Conservation (phyloP, 2,113 vertebrate species). For the Dromiciops gliroides region DNA sequence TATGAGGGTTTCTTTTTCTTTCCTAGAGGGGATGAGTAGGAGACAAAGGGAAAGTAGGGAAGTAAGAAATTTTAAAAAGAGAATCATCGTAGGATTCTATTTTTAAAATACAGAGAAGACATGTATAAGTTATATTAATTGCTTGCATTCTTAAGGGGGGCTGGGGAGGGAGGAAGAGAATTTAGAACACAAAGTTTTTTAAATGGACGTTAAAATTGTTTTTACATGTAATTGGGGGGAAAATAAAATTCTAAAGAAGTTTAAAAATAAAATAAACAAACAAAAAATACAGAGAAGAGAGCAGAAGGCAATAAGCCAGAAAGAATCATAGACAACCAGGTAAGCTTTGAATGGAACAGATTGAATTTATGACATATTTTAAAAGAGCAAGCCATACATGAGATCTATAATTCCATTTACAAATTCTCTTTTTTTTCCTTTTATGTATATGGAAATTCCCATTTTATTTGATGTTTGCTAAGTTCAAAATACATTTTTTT, state of each 20-base stretch:
- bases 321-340: not conserved
- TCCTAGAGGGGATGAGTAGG: not conserved
- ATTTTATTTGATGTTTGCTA: not conserved
- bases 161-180: too few species aligned
- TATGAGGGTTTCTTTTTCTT: not conserved
- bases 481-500: not conserved
- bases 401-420: not conserved
- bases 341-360: not conserved
- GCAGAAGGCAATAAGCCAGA: not conserved
- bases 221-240: too few species aligned
- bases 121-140: too few species aligned
- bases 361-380: not conserved
- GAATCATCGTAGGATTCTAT: not conserved
- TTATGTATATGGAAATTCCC: not conserved
- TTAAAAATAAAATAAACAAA: too few species aligned
- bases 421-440: not conserved
- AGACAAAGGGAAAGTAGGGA: not conserved
- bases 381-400: not conserved
- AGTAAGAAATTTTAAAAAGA: not conserved
- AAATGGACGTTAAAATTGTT: too few species aligned
- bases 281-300: too few species aligned
- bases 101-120: not conserved
- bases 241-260: too few species aligned
- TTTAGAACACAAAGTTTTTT: too few species aligned
- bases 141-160: too few species aligned